phyloP scores from a whole-genome alignment of 2,797 vertebrate species.

The Tinamus major region DNA sequence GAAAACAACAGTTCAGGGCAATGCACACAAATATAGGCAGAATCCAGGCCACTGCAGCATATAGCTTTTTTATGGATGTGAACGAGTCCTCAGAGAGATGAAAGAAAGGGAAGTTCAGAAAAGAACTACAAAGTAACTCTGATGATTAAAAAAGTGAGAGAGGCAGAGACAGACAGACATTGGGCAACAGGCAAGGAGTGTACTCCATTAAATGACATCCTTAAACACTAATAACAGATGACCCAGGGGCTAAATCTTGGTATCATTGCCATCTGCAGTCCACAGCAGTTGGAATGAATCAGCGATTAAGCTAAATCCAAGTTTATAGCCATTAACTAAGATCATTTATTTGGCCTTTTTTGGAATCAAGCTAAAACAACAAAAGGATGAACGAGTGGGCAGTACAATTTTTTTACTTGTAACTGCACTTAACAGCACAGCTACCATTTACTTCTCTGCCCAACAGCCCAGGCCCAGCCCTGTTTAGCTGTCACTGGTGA shows the following conservation, averaged over 20 bases:
- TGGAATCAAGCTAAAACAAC: neutral
- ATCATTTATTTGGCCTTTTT: neutral
- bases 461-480: fast-evolving
- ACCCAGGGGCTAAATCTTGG: neutral
- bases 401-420: neutral
- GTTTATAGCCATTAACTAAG: neutral
- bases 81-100: neutral
- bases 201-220: neutral
- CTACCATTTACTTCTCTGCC: neutral
- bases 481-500: neutral
- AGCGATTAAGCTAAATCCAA: neutral
- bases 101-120: neutral
- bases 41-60: neutral
- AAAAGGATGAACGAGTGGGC: neutral
- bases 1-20: neutral
- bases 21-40: neutral
- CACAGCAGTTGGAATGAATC: fast-evolving
- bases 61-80: neutral
- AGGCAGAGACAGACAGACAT: too few species aligned
- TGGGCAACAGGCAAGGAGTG: neutral
- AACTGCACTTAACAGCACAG: neutral
- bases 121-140: neutral
- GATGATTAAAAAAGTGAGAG: neutral
- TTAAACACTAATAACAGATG: neutral
- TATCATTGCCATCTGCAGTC: neutral